Conservation (phyloP, 1,140 invertebrate genomes). For the Apis laboriosa region DNA sequence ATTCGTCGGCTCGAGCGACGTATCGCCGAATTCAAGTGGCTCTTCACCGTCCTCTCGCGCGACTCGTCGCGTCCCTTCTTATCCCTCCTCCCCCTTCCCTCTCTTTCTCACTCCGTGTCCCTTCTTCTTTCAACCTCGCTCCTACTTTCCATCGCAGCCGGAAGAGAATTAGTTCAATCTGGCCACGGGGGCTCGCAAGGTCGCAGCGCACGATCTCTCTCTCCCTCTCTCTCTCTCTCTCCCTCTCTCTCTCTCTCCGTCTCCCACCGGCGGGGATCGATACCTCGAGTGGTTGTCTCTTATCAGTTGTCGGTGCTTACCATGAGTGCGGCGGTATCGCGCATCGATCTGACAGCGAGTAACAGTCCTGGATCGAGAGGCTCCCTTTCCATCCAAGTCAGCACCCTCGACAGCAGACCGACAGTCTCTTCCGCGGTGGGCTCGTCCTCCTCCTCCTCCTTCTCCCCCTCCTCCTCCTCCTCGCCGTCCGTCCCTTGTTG, state of each 20-base stretch:
- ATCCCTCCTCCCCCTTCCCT: not conserved
- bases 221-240: not conserved
- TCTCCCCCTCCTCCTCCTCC: constrained; percentile 41
- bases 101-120: not conserved
- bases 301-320: constrained; percentile 70
- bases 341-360: constrained; percentile 80
- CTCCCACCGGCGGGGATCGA: constrained; percentile 52
- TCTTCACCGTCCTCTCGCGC: constrained; percentile 41
- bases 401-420: constrained; percentile 76
- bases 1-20: constrained; percentile 48
- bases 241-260: not conserved
- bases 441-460: constrained; percentile 59
- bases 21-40: constrained; percentile 64
- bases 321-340: constrained; percentile 76
- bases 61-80: constrained; percentile 43
- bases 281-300: constrained; percentile 57
- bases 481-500: constrained; percentile 34
- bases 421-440: constrained; percentile 78
- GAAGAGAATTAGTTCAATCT: constrained; percentile 65
- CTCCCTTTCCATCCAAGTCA: constrained; percentile 82
- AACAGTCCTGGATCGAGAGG: constrained; percentile 81
- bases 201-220: not conserved
- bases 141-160: constrained; percentile 45
- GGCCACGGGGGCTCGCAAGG: constrained; percentile 27
- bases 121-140: not conserved